A percentile compares a stretch with the other conserved stretches of the same genome.
phyloP scores from a whole-genome alignment of 2,113 vertebrate genomes.

The Neodon shergylaensis region DNA sequence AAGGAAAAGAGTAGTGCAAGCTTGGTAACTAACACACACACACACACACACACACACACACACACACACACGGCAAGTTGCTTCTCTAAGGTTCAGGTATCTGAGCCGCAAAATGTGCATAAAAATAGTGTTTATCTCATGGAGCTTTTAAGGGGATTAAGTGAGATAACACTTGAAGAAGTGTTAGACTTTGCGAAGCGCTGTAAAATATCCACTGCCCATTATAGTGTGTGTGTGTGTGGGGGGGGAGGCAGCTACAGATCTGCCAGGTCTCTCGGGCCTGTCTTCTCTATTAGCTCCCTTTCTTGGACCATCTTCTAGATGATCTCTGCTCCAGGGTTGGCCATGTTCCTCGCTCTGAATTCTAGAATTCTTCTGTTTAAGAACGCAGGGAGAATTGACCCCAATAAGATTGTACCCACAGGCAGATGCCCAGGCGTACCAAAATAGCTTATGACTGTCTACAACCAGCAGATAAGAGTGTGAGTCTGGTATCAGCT shows the following conservation, averaged over 20 bases:
- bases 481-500: conserved; percentile 60
- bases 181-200: not conserved
- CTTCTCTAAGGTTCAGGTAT: conserved; percentile 7
- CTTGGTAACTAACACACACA: not conserved
- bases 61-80: not conserved
- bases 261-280: not conserved
- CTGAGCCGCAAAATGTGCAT: not conserved
- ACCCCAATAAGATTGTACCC: not conserved
- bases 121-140: conserved; percentile 1
- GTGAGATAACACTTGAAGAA: not conserved
- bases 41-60: too few species aligned
- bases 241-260: not conserved
- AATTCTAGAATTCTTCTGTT: not conserved
- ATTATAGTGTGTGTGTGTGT: not conserved
- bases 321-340: not conserved
- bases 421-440: not conserved
- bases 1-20: not conserved
- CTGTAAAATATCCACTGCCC: not conserved
- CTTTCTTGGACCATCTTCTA: not conserved
- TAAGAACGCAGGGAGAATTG: not conserved
- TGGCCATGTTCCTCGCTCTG: not conserved
- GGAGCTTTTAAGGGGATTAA: not conserved
- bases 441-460: conserved; percentile 39
- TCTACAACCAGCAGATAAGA: conserved; percentile 60
- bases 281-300: not conserved